These are phyloP conservation scores for Leptestheria dahalacensis DNA, from an alignment of 1,140 invertebrate genomes.

Conservation along the genomic window DNA sequence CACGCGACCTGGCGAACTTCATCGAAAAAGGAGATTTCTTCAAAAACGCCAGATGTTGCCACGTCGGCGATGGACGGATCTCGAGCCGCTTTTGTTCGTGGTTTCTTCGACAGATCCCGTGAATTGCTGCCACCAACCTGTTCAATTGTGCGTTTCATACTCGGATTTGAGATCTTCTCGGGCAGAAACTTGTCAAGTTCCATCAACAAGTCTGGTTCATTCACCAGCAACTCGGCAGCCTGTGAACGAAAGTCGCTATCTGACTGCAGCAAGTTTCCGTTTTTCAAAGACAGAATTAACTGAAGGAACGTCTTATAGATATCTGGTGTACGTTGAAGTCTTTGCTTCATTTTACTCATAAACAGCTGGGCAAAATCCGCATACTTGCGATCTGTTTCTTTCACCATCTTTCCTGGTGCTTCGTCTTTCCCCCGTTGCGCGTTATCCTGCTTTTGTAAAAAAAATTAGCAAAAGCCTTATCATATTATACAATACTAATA, in stretches of 20 bases:
- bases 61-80: constrained; percentile 75
- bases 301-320: not conserved
- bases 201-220: too few relatives aligned
- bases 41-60: constrained; percentile 72
- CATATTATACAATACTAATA: not conserved
- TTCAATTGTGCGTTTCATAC: too few relatives aligned
- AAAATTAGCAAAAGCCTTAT: too few relatives aligned
- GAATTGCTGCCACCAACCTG: too few relatives aligned
- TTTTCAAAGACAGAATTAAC: not conserved
- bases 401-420: too few relatives aligned
- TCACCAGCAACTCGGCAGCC: too few relatives aligned
- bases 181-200: too few relatives aligned
- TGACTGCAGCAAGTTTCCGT: not conserved
- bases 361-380: not conserved
- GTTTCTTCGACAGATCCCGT: not conserved
- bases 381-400: too few relatives aligned
- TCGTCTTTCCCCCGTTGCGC: too few relatives aligned
- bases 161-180: too few relatives aligned
- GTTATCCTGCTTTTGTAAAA: too few relatives aligned
- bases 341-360: not conserved
- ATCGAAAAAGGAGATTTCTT: constrained; percentile 92
- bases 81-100: not conserved
- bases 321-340: not conserved
- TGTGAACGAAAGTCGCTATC: too few relatives aligned
- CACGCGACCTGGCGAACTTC: constrained; percentile 54